Base-by-base conservation (phyloP, 1,140 invertebrate genomes). In the Caenorhabditis briggsae region DNA sequence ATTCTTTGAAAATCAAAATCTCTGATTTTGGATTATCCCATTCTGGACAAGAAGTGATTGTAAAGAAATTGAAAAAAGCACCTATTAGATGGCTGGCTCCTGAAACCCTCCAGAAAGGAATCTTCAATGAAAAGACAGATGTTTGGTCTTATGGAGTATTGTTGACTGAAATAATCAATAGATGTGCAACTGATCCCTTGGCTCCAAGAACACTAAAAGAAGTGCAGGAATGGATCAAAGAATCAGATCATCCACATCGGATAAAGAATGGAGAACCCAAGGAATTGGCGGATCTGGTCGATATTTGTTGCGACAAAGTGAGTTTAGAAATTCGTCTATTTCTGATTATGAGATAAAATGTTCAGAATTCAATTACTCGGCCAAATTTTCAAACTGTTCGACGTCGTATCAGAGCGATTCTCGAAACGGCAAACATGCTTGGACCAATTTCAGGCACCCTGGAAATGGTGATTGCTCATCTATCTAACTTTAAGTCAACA, bases 81-180 rank as follows among this genome's bases (percentile, higher is more conserved):
- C 94, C 94, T 5, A 93, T 95, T 12, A 90, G 94, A 41, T 95
- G 94, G 94, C 98, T 98, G 97, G 96, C 97, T 70, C 96, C 97
- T 2, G 97, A 99, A 93, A 96, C 96, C 2, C 97, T 99, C 91
- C 93, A 98, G 5, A 98, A 98, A 93, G 97, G 96, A 16, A 90
- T 97, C 94, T 98, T 98, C 91, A 97, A 97, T 3, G 97, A 96
- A 0, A 97, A 99, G 93, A 97, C 96, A 89, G 97, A 98, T 93
- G 96, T 98, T 7, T 98, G 97, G 97, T 97, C 65, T 12, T 86
- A 53, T 58, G 84, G 84, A 50, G 84, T 86, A 16, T 16, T 86
- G 48, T 16, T 86, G 18, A 78, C 65, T 33, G 84, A 84, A 43
- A 20, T 70, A 9, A 82, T 89, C 92, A 92, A 46, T 2, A 78